Percentiles rank a stretch among this genome's conserved stretches.
These are phyloP conservation scores for Diploscapter pachys DNA, from an alignment of 1,140 invertebrate genomes.

Conservation along the genomic window DNA sequence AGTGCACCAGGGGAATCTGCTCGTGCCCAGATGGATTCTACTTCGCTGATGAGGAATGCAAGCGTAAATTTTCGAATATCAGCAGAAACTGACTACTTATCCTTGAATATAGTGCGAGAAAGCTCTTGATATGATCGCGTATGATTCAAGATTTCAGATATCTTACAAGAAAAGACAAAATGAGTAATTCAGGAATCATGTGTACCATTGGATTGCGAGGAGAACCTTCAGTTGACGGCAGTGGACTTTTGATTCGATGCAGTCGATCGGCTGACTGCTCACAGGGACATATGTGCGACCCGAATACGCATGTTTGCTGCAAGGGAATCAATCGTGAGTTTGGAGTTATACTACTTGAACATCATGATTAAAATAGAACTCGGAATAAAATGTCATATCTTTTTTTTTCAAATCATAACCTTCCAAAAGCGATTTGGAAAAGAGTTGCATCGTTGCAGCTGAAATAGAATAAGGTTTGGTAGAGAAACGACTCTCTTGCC, in stretches of 20 bases:
- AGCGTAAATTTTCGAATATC: constrained; percentile 31
- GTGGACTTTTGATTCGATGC: constrained; percentile 39
- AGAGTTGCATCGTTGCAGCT: no score
- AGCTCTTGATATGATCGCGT: no score
- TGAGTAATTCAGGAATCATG: constrained; percentile 35
- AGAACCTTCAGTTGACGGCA: constrained; percentile 45
- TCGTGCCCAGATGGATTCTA: constrained; percentile 44
- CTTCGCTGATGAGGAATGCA: constrained; percentile 41
- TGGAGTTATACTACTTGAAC: neutral
- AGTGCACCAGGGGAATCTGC: constrained; percentile 42
- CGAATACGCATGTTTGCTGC: constrained; percentile 45
- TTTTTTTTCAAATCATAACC: constrained; percentile 6
- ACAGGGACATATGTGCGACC: constrained; percentile 50
- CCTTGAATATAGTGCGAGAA: no score
- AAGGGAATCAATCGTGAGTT: constrained; percentile 47
- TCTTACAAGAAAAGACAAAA: no score
- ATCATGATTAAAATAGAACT: neutral
- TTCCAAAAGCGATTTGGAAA: neutral
- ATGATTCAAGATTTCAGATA: no score
- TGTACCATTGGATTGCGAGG: constrained; percentile 46
- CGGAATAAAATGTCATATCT: neutral
- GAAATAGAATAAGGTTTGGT: no score
- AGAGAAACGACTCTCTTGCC: no score
- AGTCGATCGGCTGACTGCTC: constrained; percentile 39
- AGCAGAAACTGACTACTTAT: constrained; percentile 2